phyloP scores from a whole-genome alignment of 2,113 vertebrate species.

The Alces alces region DNA sequence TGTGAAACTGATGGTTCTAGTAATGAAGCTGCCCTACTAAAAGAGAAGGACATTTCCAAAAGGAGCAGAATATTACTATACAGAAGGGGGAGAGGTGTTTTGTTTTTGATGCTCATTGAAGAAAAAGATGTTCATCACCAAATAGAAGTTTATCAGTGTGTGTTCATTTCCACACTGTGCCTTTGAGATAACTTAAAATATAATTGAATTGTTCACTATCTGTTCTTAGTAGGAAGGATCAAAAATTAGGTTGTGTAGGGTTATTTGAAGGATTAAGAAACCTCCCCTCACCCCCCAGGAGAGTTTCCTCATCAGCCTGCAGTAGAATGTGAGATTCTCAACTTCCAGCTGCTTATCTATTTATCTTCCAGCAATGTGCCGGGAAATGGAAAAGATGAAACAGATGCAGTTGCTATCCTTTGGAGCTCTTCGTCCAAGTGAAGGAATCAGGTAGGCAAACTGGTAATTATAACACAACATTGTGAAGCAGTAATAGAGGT shows the following conservation, averaged over 20 bases:
- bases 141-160: background rate
- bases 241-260: background rate
- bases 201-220: conserved; percentile 2
- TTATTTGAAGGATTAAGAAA: background rate
- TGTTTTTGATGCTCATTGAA: background rate
- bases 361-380: background rate
- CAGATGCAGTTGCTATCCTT: background rate
- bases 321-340: background rate
- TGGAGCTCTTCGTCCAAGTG: background rate
- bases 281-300: background rate
- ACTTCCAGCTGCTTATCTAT: background rate
- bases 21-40: background rate
- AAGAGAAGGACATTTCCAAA: background rate
- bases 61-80: background rate
- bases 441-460: background rate
- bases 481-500: background rate
- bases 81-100: background rate
- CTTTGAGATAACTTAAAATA: background rate
- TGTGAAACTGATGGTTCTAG: background rate
- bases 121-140: background rate
- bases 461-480: background rate
- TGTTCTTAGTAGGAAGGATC: background rate
- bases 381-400: background rate
- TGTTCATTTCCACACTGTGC: background rate
- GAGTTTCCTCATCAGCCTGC: background rate